These are phyloP conservation scores for Archocentrus centrarchus DNA, from an alignment of 2,113 vertebrate genomes.

Conservation along the genomic window DNA sequence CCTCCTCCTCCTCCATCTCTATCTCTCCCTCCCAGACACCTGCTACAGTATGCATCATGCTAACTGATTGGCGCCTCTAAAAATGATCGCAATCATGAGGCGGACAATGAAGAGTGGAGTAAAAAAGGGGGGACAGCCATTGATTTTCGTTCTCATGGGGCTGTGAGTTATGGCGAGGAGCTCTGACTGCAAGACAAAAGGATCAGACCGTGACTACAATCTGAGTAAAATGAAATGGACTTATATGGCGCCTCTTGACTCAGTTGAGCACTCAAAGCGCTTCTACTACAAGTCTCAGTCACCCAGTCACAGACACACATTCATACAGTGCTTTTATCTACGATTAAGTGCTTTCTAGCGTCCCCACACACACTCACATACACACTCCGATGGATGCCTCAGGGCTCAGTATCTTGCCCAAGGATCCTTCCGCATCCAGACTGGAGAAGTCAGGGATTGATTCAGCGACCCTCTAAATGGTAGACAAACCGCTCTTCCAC, in stretches of 20 bases:
- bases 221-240: constrained; percentile 24
- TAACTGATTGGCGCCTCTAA: constrained; percentile 65
- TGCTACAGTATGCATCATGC: constrained; percentile 56
- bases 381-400: too few relatives aligned
- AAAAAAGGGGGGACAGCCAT: constrained; percentile 63
- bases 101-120: constrained; percentile 57
- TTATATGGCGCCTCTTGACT: background rate
- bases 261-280: background rate
- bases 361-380: too few relatives aligned
- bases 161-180: constrained; percentile 63
- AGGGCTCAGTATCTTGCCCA: too few relatives aligned
- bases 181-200: constrained; percentile 65
- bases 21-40: constrained; percentile 56
- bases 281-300: background rate
- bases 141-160: constrained; percentile 65
- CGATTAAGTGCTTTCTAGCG: background rate
- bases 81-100: constrained; percentile 69
- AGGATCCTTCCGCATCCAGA: background rate
- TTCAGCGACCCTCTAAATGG: background rate
- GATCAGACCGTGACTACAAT: constrained; percentile 36
- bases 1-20: constrained; percentile 36
- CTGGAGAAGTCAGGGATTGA: fast-evolving
- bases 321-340: background rate
- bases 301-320: too few relatives aligned
- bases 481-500: background rate